These are phyloP conservation scores for Sceloporus undulatus DNA, from an alignment of 2,113 vertebrate species.

Conservation along the genomic window DNA sequence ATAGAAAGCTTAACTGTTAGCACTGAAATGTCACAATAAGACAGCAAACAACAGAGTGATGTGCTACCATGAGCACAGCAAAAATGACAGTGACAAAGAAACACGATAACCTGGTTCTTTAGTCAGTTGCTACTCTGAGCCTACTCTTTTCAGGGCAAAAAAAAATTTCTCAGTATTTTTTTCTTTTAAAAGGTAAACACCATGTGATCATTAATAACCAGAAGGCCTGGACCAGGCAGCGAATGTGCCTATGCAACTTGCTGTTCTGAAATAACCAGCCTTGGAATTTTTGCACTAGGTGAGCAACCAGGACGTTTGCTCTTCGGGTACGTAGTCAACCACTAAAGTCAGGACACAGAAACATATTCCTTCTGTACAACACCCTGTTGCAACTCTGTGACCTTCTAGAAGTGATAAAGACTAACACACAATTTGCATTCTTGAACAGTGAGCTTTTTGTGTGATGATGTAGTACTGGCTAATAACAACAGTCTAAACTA, in stretches of 20 bases:
- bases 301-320: neutral
- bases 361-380: neutral
- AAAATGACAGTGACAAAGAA: neutral
- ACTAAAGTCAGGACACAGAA: neutral
- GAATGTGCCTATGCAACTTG: neutral
- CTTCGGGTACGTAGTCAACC: neutral
- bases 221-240: neutral
- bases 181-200: neutral
- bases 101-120: neutral
- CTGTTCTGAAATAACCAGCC: neutral
- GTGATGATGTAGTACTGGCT: neutral
- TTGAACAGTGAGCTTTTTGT: neutral
- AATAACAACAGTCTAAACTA: neutral
- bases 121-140: neutral
- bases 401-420: neutral
- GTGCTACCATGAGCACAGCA: fast-evolving
- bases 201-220: neutral
- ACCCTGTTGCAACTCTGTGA: neutral
- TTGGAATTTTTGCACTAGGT: neutral
- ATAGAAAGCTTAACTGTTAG: slow-evolving; percentile 71
- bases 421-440: neutral
- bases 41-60: neutral
- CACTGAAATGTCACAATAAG: neutral
- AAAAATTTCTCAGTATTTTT: neutral
- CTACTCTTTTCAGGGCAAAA: neutral